Percentiles rank a stretch among this genome's conserved stretches.
phyloP scores from a whole-genome alignment of 2,113 vertebrate genomes.

The Thamnophis sirtalis region DNA sequence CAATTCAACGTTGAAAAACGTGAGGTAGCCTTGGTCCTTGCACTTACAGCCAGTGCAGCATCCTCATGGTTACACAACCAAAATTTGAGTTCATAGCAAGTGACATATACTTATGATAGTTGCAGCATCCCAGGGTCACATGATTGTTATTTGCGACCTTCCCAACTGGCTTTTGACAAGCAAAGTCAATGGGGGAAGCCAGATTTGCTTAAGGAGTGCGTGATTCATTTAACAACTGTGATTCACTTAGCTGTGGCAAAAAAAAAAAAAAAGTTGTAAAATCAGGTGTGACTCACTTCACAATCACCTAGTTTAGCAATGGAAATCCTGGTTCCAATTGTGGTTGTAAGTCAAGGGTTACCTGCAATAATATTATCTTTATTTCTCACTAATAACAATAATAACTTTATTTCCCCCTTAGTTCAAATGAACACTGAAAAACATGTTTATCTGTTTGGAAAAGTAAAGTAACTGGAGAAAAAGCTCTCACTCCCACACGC shows the following conservation, averaged over 20 bases:
- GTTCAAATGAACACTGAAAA: background rate
- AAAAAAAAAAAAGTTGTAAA: background rate
- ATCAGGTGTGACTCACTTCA: background rate
- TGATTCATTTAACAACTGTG: background rate
- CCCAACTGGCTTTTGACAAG: background rate
- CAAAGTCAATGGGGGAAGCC: background rate
- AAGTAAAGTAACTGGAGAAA: background rate
- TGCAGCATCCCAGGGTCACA: background rate
- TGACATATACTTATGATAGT: background rate
- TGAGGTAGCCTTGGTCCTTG: background rate
- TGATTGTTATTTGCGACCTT: background rate
- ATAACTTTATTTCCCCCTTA: background rate
- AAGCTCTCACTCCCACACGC: background rate
- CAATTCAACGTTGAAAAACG: background rate
- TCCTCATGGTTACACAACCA: background rate
- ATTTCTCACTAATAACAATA: background rate
- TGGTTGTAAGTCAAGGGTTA: background rate
- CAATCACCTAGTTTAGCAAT: background rate
- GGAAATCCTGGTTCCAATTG: background rate
- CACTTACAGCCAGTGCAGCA: background rate
- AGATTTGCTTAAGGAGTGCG: background rate
- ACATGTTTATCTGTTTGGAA: background rate
- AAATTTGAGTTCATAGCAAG: background rate
- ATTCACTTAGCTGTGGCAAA: background rate
- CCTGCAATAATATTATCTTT: background rate